Conservation (phyloP, 2,888 invertebrate species). For the Cylindroiulus punctatus region DNA sequence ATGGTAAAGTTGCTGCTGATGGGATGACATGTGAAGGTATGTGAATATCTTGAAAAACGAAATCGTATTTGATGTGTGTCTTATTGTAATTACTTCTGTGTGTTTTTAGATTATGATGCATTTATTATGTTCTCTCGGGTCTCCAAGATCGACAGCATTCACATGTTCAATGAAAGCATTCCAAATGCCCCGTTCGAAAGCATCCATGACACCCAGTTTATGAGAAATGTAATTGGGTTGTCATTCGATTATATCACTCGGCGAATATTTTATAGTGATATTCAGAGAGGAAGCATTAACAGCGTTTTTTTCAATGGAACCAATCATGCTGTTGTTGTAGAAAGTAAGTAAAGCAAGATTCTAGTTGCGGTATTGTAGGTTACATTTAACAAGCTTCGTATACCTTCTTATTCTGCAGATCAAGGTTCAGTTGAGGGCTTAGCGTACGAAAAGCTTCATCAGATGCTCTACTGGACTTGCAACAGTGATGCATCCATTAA, state of each 20-base stretch:
- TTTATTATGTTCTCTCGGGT: constrained; percentile 87
- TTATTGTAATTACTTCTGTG: constrained; percentile 51
- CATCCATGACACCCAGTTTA: constrained; percentile 76
- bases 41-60: constrained; percentile 52
- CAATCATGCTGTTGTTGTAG: constrained; percentile 76
- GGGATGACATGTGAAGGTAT: constrained; percentile 75
- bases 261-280: constrained; percentile 86
- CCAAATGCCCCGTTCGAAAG: constrained; percentile 81
- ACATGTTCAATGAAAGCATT: constrained; percentile 76
- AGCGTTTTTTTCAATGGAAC: constrained; percentile 83
- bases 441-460: constrained; percentile 76
- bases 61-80: not conserved
- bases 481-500: constrained; percentile 80
- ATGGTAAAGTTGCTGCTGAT: constrained; percentile 77
- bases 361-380: not conserved
- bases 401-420: constrained; percentile 67
- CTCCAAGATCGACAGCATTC: constrained; percentile 82
- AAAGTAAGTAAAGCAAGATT: constrained; percentile 69
- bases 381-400: not conserved
- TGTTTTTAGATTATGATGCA: constrained; percentile 75
- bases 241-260: constrained; percentile 78
- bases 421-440: constrained; percentile 89
- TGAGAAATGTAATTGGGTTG: constrained; percentile 87
- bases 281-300: constrained; percentile 85
- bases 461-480: constrained; percentile 86